A percentile compares a stretch with the other conserved stretches of the same genome.
These are phyloP conservation scores for Rallus limicola DNA, from an alignment of 2,113 vertebrate genomes.

Conservation along the genomic window DNA sequence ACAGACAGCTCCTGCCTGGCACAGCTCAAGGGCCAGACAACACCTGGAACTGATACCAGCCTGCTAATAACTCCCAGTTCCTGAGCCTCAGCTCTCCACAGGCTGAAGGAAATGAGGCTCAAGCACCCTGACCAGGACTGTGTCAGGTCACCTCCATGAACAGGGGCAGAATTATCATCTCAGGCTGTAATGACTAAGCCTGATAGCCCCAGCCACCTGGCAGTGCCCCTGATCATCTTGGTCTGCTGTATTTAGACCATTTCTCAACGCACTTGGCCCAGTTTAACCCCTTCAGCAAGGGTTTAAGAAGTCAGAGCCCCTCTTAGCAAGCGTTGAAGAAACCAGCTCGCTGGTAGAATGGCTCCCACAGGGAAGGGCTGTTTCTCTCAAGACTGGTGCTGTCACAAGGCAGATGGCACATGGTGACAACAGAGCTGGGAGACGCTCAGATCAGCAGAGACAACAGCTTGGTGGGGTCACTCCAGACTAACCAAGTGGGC, in stretches of 20 bases:
- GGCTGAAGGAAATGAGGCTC: not conserved
- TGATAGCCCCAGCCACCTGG: not conserved
- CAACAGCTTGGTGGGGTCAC: not conserved
- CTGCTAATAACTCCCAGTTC: not conserved
- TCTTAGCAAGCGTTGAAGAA: not conserved
- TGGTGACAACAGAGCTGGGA: not conserved
- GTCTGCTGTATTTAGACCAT: not conserved
- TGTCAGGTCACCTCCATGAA: not conserved
- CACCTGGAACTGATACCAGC: not conserved
- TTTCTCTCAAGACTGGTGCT: rapidly evolving
- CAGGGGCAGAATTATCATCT: too few relatives aligned
- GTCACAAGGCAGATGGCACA: not conserved
- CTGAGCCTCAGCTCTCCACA: not conserved
- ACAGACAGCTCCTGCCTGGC: rapidly evolving
- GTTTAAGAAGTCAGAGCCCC: not conserved
- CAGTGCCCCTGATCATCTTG: not conserved
- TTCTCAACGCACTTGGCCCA: not conserved
- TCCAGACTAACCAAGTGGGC: not conserved
- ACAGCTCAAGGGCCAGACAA: too few relatives aligned
- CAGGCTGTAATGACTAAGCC: not conserved
- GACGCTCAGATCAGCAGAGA: not conserved
- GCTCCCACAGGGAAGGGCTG: rapidly evolving
- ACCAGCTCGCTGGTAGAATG: too few relatives aligned
- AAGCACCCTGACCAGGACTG: not conserved
- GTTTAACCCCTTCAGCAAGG: not conserved